Evolutionary conservation across 2,888 invertebrate genomes (phyloP), one percentile per base, ranked within the genome.

Genomic region (Dynastes tityus): DNA sequence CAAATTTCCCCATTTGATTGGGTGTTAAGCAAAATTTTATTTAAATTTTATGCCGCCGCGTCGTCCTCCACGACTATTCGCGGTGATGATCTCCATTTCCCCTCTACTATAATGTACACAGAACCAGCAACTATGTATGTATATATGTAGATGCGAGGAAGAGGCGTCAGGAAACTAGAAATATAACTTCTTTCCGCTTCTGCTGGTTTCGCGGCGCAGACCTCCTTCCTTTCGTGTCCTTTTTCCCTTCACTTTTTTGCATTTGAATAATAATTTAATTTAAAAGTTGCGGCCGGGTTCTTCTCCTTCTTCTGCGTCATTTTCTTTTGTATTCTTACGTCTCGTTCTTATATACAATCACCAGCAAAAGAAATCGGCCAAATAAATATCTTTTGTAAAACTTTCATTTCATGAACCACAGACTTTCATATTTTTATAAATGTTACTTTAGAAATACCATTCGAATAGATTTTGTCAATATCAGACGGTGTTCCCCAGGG

Each of bases 261-360:
- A 86, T 86, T 86, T 86, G 85, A 86, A 86, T 86, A 85, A 85
- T 86, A 86, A 86, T 86, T 86, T 85, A 85, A 85, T 86, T 85
- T 83, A 82, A 85, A 85, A 84, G 83, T 85, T 85, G 85, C 84
- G 82, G 83, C 82, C 22, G 55, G 22, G 8, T 22, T 58, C 55
- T 22, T 58, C 55, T 58, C 82, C 81, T 81, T 81, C 80, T 83
- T 82, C 81, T 81, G 61, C 67, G 82, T 83, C 84, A 83, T 84
- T 83, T 80, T 83, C 84, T 83, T 84, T 81, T 82, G 85, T 86
- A 70, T 22, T 45, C 11, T 45, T 45, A 8, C 45, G 11, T 45
- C 8, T 45, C 45, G 45, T 11, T 45, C 11, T 2, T 45, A 32
- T 32, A 32, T 32, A 32, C 32, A 32, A 2, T 32, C 32, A 4